Base-by-base conservation (phyloP, 2,888 invertebrate species). In the Rhamphomyia laevipes region DNA sequence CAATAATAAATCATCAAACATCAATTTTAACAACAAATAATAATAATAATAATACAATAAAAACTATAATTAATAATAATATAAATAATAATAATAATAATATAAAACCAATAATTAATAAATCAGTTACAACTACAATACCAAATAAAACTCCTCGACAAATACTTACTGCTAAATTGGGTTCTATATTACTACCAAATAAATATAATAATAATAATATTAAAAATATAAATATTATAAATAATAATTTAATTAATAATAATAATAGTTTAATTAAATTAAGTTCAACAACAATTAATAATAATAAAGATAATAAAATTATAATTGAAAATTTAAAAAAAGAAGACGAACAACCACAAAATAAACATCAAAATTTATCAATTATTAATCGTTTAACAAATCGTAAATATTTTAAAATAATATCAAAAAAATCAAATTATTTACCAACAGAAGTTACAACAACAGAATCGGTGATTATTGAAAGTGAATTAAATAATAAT, bases 401-500 rank as follows among this genome's bases (percentile, higher is more conserved):
- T 7, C 4, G 35, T 13, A 35, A 35, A 35, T 35, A 35, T 35
- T 35, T 35, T 35, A 35, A 27, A 27, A 27, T 27, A 27, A 27
- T 27, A 27, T 27, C 23, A 27, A 27, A 27, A 27, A 27, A 27
- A 27, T 27, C 23, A 27, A 27, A n/a, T 35, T 35, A 35, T 35
- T n/a, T 35, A 35, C 13, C 35, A 35, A n/a, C 35, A 13, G 35
- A 35, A n/a, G 4, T 4, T 30, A 49, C 15, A n/a, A 50, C 49
- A 42, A 48, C 52, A n/a, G 55, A 53, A 50, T 50, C 54, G 6
- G 55, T 52, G 38, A 55, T 54, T 47, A 43, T 55, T 49, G 46
- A 56, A 45, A 51, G 49, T 27, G 54, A 57, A 47, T 51, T 56
- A 37, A 57, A 57, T 49, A 57, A 57, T 52, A 55, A 54, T 47